phyloP scores from a whole-genome alignment of 2,888 invertebrate species.

The Drosophila quinaria region DNA sequence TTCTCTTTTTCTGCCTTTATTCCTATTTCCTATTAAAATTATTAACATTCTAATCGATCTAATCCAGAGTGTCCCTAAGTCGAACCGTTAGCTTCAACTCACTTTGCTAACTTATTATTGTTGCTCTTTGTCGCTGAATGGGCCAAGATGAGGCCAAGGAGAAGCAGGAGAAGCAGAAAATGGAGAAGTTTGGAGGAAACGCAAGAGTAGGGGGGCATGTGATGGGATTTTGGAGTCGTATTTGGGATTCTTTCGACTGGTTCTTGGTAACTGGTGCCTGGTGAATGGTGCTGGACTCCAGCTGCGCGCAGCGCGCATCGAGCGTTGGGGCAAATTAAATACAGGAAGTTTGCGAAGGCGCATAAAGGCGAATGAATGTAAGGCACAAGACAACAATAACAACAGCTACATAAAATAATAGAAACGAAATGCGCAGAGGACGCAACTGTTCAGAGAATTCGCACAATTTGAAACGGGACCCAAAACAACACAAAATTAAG shows the following conservation, averaged over 20 bases:
- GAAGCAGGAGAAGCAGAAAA: background rate
- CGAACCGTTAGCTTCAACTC: background rate
- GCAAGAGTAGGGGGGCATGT: background rate
- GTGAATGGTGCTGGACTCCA: conserved; percentile 37
- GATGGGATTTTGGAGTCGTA: conserved; percentile 23
- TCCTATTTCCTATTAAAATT: too few species aligned
- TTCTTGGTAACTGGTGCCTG: conserved; percentile 4
- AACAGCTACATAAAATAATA: conserved; percentile 62
- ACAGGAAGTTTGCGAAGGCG: conserved; percentile 60
- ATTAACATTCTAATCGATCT: background rate
- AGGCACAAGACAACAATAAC: conserved; percentile 29
- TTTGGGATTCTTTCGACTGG: conserved; percentile 30
- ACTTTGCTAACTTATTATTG: conserved; percentile 48
- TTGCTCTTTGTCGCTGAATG: conserved; percentile 49
- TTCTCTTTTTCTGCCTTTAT: too few species aligned
- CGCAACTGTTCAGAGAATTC: conserved; percentile 47
- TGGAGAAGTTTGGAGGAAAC: background rate
- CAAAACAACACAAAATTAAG: background rate
- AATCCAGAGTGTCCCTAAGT: conserved; percentile 27
- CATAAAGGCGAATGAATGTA: conserved; percentile 37
- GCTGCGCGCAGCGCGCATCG: conserved; percentile 39
- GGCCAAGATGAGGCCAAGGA: background rate
- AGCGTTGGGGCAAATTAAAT: conserved; percentile 69
- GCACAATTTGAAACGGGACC: conserved; percentile 27
- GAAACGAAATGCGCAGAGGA: conserved; percentile 54